phyloP scores from a whole-genome alignment of 2,113 vertebrate species.

The Colistium nudipinnis region DNA sequence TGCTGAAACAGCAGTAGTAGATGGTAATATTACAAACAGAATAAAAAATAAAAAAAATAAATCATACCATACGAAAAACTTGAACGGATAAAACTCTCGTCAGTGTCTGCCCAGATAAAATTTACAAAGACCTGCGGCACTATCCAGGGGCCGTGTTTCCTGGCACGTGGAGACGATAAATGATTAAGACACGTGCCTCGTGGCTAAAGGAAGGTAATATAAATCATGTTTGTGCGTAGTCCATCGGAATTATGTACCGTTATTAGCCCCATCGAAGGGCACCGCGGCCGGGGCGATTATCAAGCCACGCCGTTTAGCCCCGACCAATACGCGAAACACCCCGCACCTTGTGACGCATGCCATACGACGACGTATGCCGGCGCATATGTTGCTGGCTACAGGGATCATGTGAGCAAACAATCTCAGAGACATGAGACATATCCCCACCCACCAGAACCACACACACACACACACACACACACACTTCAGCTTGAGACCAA shows the following conservation, averaged over 20 bases:
- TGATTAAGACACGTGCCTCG: conserved; percentile 7
- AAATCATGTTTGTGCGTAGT: conserved; percentile 17
- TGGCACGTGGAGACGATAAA: conserved; percentile 33
- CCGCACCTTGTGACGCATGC: conserved; percentile 10
- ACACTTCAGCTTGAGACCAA: conserved; percentile 24
- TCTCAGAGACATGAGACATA: too few relatives aligned
- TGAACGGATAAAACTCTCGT: conserved; percentile 5
- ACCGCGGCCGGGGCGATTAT: conserved; percentile 37
- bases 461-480: background rate
- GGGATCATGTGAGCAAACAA: background rate
- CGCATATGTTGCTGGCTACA: too few relatives aligned
- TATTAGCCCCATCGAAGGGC: conserved; percentile 40
- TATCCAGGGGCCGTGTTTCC: conserved; percentile 29
- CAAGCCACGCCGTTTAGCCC: conserved; percentile 19
- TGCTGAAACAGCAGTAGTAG: conserved; percentile 14
- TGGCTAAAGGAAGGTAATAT: conserved; percentile 39
- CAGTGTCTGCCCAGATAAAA: conserved; percentile 9
- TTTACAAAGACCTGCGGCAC: background rate
- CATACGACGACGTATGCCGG: background rate
- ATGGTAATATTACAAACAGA: too few relatives aligned
- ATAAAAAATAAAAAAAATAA: conserved; percentile 5
- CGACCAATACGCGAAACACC: conserved; percentile 21
- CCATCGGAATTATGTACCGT: conserved; percentile 23
- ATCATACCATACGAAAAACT: background rate
- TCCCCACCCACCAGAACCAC: background rate